Conservation (phyloP, 2,113 vertebrate species). For the Fulica atra region DNA sequence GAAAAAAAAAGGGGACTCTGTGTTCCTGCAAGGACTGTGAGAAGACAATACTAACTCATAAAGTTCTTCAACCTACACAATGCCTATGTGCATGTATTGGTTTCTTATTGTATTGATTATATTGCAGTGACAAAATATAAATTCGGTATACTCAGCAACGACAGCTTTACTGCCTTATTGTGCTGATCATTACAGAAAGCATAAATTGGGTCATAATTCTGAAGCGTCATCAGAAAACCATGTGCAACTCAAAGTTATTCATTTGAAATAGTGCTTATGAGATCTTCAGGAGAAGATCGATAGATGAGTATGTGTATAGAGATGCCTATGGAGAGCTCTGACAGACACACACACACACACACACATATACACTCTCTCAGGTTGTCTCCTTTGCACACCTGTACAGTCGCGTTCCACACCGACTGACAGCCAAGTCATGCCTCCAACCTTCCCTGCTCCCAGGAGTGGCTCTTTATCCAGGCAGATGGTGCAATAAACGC, state of each 20-base stretch:
- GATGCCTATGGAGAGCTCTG: not conserved
- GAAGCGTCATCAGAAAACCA: conserved; percentile 65
- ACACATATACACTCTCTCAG: too few relatives aligned
- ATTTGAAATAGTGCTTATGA: conserved; percentile 58
- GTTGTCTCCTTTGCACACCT: not conserved
- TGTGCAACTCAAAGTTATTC: conserved; percentile 29
- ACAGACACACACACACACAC: too few relatives aligned
- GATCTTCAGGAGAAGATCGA: conserved; percentile 23
- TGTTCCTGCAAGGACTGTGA: not conserved
- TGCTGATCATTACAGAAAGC: conserved; percentile 73
- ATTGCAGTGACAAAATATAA: conserved; percentile 65
- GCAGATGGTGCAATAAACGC: not conserved
- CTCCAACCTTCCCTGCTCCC: not conserved
- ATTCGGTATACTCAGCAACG: conserved; percentile 57
- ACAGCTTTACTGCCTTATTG: conserved; percentile 67
- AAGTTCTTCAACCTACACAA: not conserved
- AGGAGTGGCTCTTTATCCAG: not conserved
- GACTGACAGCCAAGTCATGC: rapidly evolving
- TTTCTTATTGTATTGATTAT: conserved; percentile 69
- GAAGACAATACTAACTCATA: not conserved
- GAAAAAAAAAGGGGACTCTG: not conserved
- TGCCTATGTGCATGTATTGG: not conserved
- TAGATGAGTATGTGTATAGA: not conserved
- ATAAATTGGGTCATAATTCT: conserved; percentile 73
- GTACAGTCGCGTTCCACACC: rapidly evolving